These are phyloP conservation scores for Stichodactyla mertensii DNA, from an alignment of 64 coral and sea anemone species.

Conservation along the genomic window DNA sequence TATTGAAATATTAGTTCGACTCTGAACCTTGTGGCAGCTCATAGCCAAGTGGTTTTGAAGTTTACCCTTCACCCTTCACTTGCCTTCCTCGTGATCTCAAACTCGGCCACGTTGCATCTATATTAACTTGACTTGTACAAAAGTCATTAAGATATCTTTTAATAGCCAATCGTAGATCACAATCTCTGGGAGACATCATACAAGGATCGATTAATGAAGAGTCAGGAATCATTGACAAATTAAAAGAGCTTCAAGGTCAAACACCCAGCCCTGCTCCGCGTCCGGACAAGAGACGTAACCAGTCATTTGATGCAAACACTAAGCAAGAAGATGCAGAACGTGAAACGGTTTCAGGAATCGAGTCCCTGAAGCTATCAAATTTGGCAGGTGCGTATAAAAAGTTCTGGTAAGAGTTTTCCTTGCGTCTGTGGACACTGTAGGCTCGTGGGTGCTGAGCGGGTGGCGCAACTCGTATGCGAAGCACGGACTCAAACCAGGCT, in stretches of 20 bases:
- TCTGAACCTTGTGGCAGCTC: no score
- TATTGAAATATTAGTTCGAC: no score
- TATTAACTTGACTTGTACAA: no score
- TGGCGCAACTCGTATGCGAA: no score
- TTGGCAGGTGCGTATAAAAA: neutral
- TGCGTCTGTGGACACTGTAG: no score
- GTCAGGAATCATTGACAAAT: neutral
- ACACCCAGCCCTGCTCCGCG: neutral
- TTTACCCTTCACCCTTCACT: no score
- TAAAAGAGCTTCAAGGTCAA: neutral
- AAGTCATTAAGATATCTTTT: neutral
- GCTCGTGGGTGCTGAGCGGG: no score
- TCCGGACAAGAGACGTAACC: neutral
- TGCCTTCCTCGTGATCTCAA: no score
- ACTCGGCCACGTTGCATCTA: no score
- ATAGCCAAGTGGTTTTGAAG: no score
- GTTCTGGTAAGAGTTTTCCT: neutral
- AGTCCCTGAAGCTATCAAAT: neutral
- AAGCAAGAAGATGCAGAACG: neutral
- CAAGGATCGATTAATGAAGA: neutral
- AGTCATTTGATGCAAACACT: neutral
- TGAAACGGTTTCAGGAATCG: neutral
- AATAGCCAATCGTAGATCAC: neutral
- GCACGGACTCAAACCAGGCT: no score
- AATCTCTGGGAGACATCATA: neutral